Base-by-base conservation (phyloP, 2,113 vertebrate species). In the Dicentrarchus labrax region DNA sequence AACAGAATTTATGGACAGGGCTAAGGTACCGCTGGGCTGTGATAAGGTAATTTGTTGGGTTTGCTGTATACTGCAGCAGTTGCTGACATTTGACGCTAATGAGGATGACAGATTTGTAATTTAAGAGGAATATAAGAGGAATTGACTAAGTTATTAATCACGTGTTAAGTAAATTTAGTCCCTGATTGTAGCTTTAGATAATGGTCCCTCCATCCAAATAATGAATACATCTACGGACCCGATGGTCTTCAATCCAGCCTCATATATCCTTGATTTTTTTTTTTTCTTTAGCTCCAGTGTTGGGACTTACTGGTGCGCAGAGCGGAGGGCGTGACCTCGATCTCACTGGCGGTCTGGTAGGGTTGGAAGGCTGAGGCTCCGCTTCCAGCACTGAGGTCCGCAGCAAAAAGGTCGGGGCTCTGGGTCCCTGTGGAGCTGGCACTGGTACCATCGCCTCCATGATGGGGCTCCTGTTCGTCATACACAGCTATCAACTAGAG, bases 361-460 rank as follows among this genome's bases (percentile, higher is more conserved):
- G 98, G 97, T 78, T 97, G 97, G 84, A 99, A 98, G 88, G 98
- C 97, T 0, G 98, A 98, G 16, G 89, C 65, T 0, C 78, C 86
- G 1, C 91, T 83, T 53, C 89, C 85, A 0, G 84, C 71, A 2
- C 94, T 95, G 64, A 98, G 95, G 82, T 99, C 97, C 89, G 75
- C 73, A 2, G 90, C 89, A 62, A 99, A 98, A 64, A 99, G 96
- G 84, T 99, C 98, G 0, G 98, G 98, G 85, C 98, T 99, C 84
- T 99, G 98, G 0, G 98, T 99, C 57, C 98, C 98, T 0, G 98
- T 99, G 0, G 98, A 99, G 91, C 98, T 99, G 92, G 98, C 98
- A 0, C 98, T 99, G 90, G 98, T 99, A n/a, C 98, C 98, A 6
- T 99, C 98, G 0, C 98, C 98, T 4, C 97, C 98, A 64, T 98